These are phyloP conservation scores for Enteromius mattozi DNA, from an alignment of 2,797 vertebrate species.

Conservation along the genomic window DNA sequence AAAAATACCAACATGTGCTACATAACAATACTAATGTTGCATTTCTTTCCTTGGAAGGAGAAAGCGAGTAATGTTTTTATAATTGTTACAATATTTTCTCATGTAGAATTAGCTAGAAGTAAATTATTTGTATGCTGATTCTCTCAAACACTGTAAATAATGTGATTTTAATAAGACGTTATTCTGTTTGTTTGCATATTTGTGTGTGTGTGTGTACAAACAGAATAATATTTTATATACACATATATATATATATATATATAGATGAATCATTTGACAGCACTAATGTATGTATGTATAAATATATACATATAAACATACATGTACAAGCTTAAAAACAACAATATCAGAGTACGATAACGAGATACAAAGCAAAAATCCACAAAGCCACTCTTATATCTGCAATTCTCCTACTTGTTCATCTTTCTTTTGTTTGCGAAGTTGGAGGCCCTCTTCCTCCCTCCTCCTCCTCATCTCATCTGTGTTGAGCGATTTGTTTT, in stretches of 20 bases:
- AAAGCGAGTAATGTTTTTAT: neutral
- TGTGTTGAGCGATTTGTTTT: conserved; percentile 97
- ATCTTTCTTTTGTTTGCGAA: conserved; percentile 96
- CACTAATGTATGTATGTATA: too few species aligned
- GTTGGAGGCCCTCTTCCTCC: conserved; percentile 95
- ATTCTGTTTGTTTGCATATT: neutral
- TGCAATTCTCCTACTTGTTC: conserved; percentile 84
- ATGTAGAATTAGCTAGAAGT: neutral
- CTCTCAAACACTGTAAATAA: neutral
- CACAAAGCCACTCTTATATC: conserved; percentile 1
- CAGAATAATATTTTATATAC: too few species aligned
- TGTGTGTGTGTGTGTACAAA: too few species aligned
- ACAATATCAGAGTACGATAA: neutral
- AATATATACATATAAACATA: too few species aligned
- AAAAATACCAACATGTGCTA: neutral
- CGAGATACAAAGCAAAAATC: neutral
- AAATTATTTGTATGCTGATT: neutral
- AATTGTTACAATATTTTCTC: too few species aligned
- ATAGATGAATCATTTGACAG: too few species aligned
- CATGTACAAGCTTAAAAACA: neutral
- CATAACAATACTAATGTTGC: neutral
- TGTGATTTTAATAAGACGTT: neutral
- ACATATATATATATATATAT: too few species aligned
- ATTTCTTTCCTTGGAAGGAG: neutral
- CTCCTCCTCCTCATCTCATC: conserved; percentile 97